A percentile compares a stretch with the other conserved stretches of the same genome.
phyloP scores from a whole-genome alignment of 1,140 invertebrate genomes.

The Frieseomelitta varia region DNA sequence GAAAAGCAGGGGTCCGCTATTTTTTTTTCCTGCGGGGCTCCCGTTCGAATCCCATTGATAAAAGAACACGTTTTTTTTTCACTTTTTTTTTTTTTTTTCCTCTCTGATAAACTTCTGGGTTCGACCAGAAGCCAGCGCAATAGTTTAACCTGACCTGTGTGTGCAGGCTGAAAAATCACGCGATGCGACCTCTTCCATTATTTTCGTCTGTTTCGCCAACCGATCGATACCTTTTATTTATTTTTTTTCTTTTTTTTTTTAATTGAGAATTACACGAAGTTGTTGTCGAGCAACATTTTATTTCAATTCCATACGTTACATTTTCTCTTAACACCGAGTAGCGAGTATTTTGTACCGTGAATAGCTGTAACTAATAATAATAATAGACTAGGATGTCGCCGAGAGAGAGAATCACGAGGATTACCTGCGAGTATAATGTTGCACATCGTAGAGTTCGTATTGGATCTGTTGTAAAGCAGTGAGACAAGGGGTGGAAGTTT shows the following conservation, averaged over 20 bases:
- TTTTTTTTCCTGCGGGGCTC: background rate
- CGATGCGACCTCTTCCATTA: background rate
- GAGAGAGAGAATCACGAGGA: too few species aligned
- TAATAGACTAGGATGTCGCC: too few species aligned
- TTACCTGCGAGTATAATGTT: too few species aligned
- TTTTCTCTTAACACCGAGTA: too few species aligned
- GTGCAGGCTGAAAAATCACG: background rate
- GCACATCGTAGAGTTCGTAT: too few species aligned
- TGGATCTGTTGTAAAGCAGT: background rate
- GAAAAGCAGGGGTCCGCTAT: background rate
- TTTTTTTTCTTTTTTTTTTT: background rate
- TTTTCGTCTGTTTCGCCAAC: background rate
- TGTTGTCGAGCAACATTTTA: background rate
- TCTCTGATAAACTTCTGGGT: background rate
- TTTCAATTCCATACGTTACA: too few species aligned
- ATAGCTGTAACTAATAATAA: too few species aligned
- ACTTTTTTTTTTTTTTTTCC: background rate
- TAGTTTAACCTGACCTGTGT: background rate
- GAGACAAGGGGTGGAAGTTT: background rate
- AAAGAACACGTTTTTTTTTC: background rate
- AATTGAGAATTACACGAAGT: background rate
- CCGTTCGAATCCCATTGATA: background rate
- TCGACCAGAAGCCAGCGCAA: background rate
- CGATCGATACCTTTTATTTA: background rate
- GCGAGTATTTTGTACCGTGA: too few species aligned